Percentiles rank a stretch among this genome's conserved stretches.
Conservation (phyloP, 1,140 invertebrate species). For the Halyomorpha halys region DNA sequence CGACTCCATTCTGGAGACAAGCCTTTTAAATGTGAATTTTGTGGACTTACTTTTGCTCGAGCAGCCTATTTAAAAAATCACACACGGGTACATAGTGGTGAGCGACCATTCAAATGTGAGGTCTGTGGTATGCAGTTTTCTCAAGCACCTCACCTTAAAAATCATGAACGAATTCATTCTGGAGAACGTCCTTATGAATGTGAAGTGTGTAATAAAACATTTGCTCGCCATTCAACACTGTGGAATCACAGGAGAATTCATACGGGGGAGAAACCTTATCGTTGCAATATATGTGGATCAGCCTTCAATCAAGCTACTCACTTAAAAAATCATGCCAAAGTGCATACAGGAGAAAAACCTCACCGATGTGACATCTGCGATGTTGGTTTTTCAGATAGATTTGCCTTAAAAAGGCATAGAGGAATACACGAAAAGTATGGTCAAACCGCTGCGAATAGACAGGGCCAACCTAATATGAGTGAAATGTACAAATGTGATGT, state of each 20-base stretch:
- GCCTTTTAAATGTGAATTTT: slow-evolving; percentile 84
- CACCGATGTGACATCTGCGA: slow-evolving; percentile 66
- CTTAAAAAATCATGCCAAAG: slow-evolving; percentile 71
- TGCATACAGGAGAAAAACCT: slow-evolving; percentile 38
- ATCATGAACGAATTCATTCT: slow-evolving; percentile 85
- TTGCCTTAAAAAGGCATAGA: slow-evolving; percentile 63
- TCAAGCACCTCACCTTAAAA: slow-evolving; percentile 77
- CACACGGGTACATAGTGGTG: slow-evolving; percentile 64
- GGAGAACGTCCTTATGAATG: slow-evolving; percentile 83
- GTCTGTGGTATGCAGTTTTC: slow-evolving; percentile 82
- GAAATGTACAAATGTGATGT: slow-evolving; percentile 29
- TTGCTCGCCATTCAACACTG: slow-evolving; percentile 71
- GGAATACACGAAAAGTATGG: slow-evolving; percentile 70
- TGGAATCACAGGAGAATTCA: slow-evolving; percentile 91
- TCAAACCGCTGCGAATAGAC: slow-evolving; percentile 38
- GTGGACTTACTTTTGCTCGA: slow-evolving; percentile 85
- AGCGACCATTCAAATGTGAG: slow-evolving; percentile 77
- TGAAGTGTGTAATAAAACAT: slow-evolving; percentile 83
- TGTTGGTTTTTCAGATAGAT: slow-evolving; percentile 74
- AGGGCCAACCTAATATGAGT: slow-evolving; percentile 19
- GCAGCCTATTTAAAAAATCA: slow-evolving; percentile 87
- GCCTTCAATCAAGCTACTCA: slow-evolving; percentile 81
- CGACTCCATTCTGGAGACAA: slow-evolving; percentile 77
- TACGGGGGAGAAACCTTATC: slow-evolving; percentile 82
- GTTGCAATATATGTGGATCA: slow-evolving; percentile 70